A percentile compares a stretch with the other conserved stretches of the same genome.
Conservation (phyloP, 2,113 vertebrate genomes). For the Puma concolor region DNA sequence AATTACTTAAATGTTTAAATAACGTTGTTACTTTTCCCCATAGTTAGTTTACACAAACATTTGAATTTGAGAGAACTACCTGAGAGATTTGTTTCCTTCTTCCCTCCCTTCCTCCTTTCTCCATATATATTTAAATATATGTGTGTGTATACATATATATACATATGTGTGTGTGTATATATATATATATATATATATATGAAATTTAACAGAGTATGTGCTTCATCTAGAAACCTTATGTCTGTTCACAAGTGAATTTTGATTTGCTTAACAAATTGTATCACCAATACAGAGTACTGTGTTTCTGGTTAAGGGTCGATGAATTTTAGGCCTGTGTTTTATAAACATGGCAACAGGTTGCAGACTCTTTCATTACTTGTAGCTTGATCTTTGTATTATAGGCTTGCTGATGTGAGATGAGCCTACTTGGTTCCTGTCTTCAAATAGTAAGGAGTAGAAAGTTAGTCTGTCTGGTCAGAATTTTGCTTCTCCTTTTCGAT, state of each 20-base stretch:
- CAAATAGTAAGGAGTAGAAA: not conserved
- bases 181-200: not conserved
- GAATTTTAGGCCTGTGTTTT: not conserved
- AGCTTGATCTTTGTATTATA: not conserved
- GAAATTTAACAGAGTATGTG: not conserved
- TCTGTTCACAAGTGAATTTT: not conserved
- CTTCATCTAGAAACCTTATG: slow-evolving; percentile 5
- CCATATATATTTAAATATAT: not conserved
- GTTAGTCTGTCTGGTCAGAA: not conserved
- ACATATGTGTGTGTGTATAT: no score
- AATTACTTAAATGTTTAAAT: slow-evolving; percentile 1
- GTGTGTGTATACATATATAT: no score
- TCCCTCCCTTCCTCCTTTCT: not conserved
- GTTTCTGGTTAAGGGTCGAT: not conserved
- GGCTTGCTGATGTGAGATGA: not conserved
- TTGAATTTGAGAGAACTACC: not conserved
- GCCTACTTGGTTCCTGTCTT: not conserved
- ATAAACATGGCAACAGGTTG: not conserved
- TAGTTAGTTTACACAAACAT: not conserved
- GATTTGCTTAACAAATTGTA: not conserved
- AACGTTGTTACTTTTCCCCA: not conserved
- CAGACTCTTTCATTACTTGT: not conserved
- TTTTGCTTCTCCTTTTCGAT: slow-evolving; percentile 25
- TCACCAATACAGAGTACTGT: not conserved
- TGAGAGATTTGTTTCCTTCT: not conserved